Percentiles rank a stretch among this genome's conserved stretches.
phyloP scores from a whole-genome alignment of 2,113 vertebrate genomes.

The Heliornis fulica region DNA sequence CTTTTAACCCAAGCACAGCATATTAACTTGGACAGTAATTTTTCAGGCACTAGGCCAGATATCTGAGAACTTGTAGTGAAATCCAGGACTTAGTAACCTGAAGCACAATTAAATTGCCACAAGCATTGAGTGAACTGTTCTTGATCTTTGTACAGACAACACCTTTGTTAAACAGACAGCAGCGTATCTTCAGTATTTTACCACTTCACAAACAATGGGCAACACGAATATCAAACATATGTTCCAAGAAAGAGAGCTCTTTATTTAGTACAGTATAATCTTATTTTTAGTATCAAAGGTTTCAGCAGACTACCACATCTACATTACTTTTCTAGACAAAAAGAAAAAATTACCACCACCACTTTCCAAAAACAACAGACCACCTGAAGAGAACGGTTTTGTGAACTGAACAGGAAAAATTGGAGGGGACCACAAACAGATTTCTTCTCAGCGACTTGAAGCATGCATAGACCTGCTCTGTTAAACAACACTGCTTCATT shows the following conservation, averaged over 20 bases:
- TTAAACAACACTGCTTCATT: background rate
- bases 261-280: background rate
- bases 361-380: background rate
- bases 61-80: background rate
- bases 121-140: background rate
- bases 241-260: conserved; percentile 5
- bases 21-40: background rate
- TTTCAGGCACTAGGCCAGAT: background rate
- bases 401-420: background rate
- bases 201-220: background rate
- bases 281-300: background rate
- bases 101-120: background rate
- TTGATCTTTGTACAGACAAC: conserved; percentile 35
- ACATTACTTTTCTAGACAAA: background rate
- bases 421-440: background rate
- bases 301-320: conserved; percentile 16
- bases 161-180: conserved; percentile 18
- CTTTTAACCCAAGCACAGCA: background rate
- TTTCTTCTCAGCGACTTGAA: background rate
- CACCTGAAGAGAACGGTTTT: background rate
- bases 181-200: background rate
- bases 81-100: background rate
- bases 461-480: background rate
- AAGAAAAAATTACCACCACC: background rate
- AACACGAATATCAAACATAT: background rate